Conservation (phyloP, 2,797 vertebrate species). For the Dromococcyx pavoninus region DNA sequence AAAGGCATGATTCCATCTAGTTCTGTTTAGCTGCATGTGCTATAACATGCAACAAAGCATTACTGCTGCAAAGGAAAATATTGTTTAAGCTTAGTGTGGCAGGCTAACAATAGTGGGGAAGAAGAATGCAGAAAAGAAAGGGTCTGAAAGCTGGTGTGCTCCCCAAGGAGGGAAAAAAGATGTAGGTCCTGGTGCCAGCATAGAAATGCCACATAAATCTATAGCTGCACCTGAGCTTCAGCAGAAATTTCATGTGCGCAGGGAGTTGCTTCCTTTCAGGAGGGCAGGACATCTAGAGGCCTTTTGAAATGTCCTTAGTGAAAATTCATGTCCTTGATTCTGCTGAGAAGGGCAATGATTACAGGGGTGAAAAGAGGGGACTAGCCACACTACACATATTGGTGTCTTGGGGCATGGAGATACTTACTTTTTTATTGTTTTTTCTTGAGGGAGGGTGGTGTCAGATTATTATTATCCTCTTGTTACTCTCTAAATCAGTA, state of each 20-base stretch:
- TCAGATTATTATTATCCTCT: background rate
- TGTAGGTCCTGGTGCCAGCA: background rate
- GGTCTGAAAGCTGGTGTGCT: background rate
- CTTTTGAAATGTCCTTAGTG: background rate
- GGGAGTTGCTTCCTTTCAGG: background rate
- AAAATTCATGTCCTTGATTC: background rate
- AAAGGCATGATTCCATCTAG: background rate
- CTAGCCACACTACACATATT: background rate
- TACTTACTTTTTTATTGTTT: background rate
- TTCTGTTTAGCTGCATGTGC: background rate
- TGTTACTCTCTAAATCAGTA: background rate
- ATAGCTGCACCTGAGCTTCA: background rate
- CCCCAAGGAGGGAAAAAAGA: background rate
- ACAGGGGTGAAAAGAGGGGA: background rate
- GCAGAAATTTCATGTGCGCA: background rate
- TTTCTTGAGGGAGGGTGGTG: background rate
- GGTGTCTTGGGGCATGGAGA: background rate
- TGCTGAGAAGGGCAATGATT: background rate
- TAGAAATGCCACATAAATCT: background rate
- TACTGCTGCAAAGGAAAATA: background rate
- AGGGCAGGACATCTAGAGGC: background rate
- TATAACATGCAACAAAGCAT: background rate
- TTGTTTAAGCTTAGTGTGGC: background rate
- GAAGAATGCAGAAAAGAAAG: background rate
- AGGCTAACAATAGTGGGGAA: background rate